Percentiles rank a stretch among this genome's conserved stretches.
Evolutionary conservation across 2,797 vertebrate genomes (phyloP).

Genomic region (Aplochiton taeniatus): DNA sequence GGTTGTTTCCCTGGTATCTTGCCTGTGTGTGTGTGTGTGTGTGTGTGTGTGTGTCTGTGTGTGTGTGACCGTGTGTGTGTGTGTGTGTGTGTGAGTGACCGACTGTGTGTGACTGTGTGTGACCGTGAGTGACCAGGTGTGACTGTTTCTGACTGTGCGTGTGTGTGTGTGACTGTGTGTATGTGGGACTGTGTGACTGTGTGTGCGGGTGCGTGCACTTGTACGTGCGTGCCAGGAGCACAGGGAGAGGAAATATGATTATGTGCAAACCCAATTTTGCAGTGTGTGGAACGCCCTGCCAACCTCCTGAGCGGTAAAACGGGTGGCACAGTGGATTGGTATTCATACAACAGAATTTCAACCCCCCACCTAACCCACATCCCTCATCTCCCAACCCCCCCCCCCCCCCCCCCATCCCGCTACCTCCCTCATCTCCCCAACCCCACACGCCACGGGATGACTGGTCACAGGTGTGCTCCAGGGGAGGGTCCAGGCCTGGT

Average conservation of each 20-base stretch:
- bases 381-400: background rate
- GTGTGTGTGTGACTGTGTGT: background rate
- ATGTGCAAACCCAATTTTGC: constrained; percentile 55
- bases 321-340: constrained; percentile 63
- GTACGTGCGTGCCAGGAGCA: background rate
- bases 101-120: background rate
- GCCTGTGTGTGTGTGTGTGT: constrained; percentile 33
- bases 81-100: background rate
- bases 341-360: constrained; percentile 53
- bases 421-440: too few relatives aligned
- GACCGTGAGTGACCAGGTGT: too few relatives aligned
- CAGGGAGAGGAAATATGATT: constrained; percentile 48
- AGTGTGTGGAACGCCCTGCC: constrained; percentile 27
- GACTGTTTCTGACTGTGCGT: constrained; percentile 2
- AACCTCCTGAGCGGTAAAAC: constrained; percentile 44
- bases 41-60: constrained; percentile 28
- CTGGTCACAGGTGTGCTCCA: too few relatives aligned
- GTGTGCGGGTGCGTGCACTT: background rate
- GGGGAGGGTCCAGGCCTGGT: too few relatives aligned
- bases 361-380: too few relatives aligned
- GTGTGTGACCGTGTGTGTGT: constrained; percentile 14
- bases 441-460: too few relatives aligned
- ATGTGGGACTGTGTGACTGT: background rate
- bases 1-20: background rate
- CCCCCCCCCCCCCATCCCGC: constrained; percentile 11